Percentiles rank a stretch among this genome's conserved stretches.
These are phyloP conservation scores for Lipophrys pholis DNA, from an alignment of 2,113 vertebrate species.

Conservation along the genomic window DNA sequence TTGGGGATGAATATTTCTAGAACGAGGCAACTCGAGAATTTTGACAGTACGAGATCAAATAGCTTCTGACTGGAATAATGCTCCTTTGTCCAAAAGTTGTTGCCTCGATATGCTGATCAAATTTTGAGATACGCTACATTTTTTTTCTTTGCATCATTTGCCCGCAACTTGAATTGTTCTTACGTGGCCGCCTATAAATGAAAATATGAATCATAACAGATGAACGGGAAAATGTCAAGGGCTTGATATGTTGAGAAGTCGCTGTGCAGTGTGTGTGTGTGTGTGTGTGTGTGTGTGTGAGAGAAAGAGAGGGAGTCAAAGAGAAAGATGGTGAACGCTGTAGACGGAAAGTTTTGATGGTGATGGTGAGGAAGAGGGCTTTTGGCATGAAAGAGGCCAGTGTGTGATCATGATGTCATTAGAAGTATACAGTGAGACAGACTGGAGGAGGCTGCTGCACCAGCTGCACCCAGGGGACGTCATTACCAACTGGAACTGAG, in stretches of 20 bases:
- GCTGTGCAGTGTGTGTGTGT: conserved; percentile 2
- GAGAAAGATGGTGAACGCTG: conserved; percentile 24
- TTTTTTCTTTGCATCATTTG: not conserved
- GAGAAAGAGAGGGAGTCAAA: not conserved
- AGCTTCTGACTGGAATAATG: not conserved
- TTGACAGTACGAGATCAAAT: not conserved
- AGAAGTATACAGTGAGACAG: conserved; percentile 79
- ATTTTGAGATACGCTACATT: not conserved
- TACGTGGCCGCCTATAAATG: not conserved
- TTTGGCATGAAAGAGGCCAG: conserved; percentile 74
- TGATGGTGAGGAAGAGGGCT: conserved; percentile 70
- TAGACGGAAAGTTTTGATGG: conserved; percentile 59
- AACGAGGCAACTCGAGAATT: not conserved
- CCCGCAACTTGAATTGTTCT: too few species aligned
- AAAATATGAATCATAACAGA: conserved; percentile 17
- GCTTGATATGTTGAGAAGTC: conserved; percentile 43
- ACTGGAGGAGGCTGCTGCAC: conserved; percentile 69
- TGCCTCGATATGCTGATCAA: conserved; percentile 1
- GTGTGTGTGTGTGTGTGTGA: conserved; percentile 20
- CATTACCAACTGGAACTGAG: conserved; percentile 80
- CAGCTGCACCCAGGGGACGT: conserved; percentile 76
- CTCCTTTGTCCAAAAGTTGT: not conserved
- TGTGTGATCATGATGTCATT: conserved; percentile 83
- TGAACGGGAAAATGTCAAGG: conserved; percentile 34
- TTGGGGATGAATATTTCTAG: not conserved